These are phyloP conservation scores for Bufo gargarizans DNA, from an alignment of 2,113 vertebrate genomes.

Conservation along the genomic window DNA sequence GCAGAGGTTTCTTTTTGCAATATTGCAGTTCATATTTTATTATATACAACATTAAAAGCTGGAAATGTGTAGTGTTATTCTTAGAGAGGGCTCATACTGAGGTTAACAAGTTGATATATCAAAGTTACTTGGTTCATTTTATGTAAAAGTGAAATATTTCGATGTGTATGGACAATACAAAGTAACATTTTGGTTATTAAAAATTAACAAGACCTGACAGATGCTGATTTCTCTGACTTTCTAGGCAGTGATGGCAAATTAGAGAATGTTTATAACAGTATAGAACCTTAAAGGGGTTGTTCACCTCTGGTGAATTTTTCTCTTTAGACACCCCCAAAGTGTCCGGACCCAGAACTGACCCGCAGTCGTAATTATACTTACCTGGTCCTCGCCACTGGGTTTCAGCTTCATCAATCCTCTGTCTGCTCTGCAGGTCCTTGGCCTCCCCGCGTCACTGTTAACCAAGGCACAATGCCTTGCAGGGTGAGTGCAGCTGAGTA, in stretches of 20 bases:
- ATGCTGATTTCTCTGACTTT: neutral
- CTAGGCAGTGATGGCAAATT: neutral
- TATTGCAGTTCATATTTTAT: constrained; percentile 66
- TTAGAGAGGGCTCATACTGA: constrained; percentile 64
- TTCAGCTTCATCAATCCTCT: no score
- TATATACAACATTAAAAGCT: constrained; percentile 61
- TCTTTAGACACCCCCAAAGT: no score
- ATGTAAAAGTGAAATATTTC: constrained; percentile 34
- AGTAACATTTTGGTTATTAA: neutral
- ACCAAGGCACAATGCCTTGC: no score
- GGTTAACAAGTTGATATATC: constrained; percentile 61
- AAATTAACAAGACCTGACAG: neutral
- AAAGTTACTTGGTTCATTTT: constrained; percentile 63
- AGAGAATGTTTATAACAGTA: no score
- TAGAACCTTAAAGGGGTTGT: no score
- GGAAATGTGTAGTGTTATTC: constrained; percentile 63
- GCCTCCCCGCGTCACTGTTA: no score
- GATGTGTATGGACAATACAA: neutral
- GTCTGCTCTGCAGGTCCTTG: no score
- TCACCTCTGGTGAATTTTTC: no score
- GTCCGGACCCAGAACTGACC: no score
- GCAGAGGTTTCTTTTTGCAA: constrained; percentile 68
- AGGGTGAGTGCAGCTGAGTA: no score
- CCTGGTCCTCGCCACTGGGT: no score
- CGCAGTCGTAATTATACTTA: no score